These are phyloP conservation scores for Leptogaster cylindrica DNA, from an alignment of 2,888 invertebrate species.

Conservation along the genomic window DNA sequence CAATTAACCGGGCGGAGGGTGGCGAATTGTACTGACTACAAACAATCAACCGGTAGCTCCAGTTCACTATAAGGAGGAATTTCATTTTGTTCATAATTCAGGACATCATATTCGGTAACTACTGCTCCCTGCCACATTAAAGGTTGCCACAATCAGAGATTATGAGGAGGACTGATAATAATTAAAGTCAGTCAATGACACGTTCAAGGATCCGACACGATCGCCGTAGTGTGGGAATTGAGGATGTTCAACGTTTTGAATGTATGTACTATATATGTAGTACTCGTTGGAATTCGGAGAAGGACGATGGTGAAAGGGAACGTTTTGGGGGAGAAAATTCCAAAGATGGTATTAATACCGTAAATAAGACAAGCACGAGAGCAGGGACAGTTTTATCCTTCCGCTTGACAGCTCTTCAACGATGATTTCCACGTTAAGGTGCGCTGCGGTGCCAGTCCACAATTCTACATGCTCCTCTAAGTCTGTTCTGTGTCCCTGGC, in stretches of 20 bases:
- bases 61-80: no score
- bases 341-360: slow-evolving; percentile 5
- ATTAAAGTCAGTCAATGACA: slow-evolving; percentile 12
- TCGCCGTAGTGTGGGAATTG: no score
- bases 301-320: slow-evolving; percentile 2
- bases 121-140: slow-evolving; percentile 7
- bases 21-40: no score
- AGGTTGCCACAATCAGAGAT: slow-evolving; percentile 22
- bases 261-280: no score
- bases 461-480: neutral
- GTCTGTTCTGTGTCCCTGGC: neutral
- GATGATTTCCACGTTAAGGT: no score
- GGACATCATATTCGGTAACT: neutral
- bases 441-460: no score
- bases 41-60: no score
- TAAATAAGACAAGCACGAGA: slow-evolving; percentile 15
- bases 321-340: slow-evolving; percentile 11
- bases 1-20: no score
- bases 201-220: neutral
- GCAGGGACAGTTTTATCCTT: slow-evolving; percentile 21
- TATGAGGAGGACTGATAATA: slow-evolving; percentile 10
- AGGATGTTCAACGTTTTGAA: no score
- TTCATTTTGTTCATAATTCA: slow-evolving; percentile 11
- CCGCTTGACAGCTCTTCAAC: neutral
- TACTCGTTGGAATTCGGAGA: neutral